A percentile compares a stretch with the other conserved stretches of the same genome.
Conservation (phyloP, 2,113 vertebrate species). For the Brachypteracias leptosomus region DNA sequence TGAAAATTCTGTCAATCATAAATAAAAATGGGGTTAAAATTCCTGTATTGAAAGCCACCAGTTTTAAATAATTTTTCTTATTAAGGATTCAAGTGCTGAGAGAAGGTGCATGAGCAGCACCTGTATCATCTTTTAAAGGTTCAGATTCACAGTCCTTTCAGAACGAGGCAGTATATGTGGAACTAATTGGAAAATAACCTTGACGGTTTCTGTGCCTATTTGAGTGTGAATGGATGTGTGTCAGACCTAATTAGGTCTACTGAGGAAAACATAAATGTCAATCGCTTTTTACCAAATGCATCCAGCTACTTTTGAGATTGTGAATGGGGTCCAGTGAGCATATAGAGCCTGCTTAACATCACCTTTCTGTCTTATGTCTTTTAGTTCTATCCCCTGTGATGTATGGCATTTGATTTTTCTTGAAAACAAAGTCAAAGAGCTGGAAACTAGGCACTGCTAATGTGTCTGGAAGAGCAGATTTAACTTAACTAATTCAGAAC, state of each 20-base stretch:
- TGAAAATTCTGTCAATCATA: neutral
- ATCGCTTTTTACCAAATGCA: neutral
- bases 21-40: neutral
- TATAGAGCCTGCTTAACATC: neutral
- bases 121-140: neutral
- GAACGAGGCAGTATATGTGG: neutral
- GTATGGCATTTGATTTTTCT: neutral
- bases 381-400: neutral
- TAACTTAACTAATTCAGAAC: neutral
- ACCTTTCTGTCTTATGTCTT: neutral
- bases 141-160: neutral
- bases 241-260: slow-evolving; percentile 55
- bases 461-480: neutral
- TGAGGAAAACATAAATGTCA: slow-evolving; percentile 54
- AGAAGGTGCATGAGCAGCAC: neutral
- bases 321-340: slow-evolving; percentile 1
- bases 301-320: neutral
- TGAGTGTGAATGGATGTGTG: slow-evolving; percentile 52
- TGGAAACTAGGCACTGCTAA: neutral
- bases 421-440: neutral
- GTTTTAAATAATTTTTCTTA: neutral
- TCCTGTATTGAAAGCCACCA: neutral
- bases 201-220: slow-evolving; percentile 23
- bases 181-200: slow-evolving; percentile 44
- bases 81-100: neutral